Percentiles rank a stretch among this genome's conserved stretches.
These are phyloP conservation scores for Phengaris alcon DNA, from an alignment of 2,888 invertebrate species.

Conservation along the genomic window DNA sequence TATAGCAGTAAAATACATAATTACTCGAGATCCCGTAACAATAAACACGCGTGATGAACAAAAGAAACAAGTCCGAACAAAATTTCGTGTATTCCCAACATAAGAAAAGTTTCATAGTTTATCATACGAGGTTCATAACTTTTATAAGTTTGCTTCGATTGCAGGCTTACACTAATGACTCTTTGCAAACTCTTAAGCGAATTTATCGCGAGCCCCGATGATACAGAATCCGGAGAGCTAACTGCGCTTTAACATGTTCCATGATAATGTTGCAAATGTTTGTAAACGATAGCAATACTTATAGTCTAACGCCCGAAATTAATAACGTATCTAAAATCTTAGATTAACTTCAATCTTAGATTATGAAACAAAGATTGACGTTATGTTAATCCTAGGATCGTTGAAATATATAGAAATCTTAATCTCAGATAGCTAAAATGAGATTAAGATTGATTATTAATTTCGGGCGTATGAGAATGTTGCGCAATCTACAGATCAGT, in stretches of 20 bases:
- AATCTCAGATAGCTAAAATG: too few species aligned
- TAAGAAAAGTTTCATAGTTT: slow-evolving; percentile 39
- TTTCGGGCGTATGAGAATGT: too few species aligned
- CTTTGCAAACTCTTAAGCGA: slow-evolving; percentile 38
- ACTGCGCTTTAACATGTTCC: slow-evolving; percentile 28
- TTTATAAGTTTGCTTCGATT: slow-evolving; percentile 41
- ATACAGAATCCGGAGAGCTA: slow-evolving; percentile 30
- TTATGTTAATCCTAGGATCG: too few species aligned
- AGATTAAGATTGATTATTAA: too few species aligned
- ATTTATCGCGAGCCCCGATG: slow-evolving; percentile 37
- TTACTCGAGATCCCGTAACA: slow-evolving; percentile 30
- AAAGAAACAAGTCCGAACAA: slow-evolving; percentile 37
- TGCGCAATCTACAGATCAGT: too few species aligned
- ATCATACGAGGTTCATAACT: slow-evolving; percentile 39
- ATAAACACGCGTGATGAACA: slow-evolving; percentile 33
- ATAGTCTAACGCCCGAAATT: too few species aligned
- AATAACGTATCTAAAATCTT: too few species aligned
- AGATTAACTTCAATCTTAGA: too few species aligned
- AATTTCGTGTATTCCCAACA: slow-evolving; percentile 36
- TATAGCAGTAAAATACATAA: slow-evolving; percentile 27
- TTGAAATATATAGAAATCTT: too few species aligned
- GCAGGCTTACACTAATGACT: slow-evolving; percentile 41
- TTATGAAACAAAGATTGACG: too few species aligned
- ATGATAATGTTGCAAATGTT: background rate
- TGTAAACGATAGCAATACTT: background rate